Percentiles rank a stretch among this genome's conserved stretches.
phyloP scores from a whole-genome alignment of 2,797 vertebrate species.

The Emydoidea blandingii region DNA sequence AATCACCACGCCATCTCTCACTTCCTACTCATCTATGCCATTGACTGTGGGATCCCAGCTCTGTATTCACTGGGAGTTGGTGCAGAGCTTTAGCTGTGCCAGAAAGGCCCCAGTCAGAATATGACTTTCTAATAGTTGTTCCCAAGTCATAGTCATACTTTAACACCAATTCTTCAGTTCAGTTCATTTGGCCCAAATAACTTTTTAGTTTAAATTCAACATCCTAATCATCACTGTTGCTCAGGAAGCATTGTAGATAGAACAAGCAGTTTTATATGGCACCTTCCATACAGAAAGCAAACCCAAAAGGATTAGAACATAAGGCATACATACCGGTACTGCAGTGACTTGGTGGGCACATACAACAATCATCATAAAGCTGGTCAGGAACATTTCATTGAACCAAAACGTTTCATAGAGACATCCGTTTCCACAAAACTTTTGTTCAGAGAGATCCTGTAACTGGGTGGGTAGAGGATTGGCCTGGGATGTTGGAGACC shows the following conservation, averaged over 20 bases:
- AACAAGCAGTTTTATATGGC: not conserved
- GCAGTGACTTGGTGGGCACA: not conserved
- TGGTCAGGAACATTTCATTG: not conserved
- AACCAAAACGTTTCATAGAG: not conserved
- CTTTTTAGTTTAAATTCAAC: not conserved
- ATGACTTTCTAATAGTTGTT: not conserved
- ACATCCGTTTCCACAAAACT: not conserved
- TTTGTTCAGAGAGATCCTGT: not conserved
- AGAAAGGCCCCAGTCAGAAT: slow-evolving; percentile 44
- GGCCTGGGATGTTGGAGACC: not conserved
- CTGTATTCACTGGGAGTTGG: not conserved
- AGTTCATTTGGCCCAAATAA: not conserved
- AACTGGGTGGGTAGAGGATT: not conserved
- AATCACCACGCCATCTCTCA: no score
- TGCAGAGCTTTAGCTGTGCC: not conserved
- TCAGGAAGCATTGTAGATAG: not conserved
- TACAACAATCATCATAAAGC: not conserved
- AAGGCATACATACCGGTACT: not conserved
- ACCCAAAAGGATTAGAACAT: not conserved
- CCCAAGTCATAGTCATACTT: not conserved
- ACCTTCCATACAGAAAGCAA: not conserved
- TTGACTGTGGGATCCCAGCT: not conserved
- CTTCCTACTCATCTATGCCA: no score
- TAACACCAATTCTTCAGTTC: not conserved
- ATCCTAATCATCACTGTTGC: not conserved